Percentiles rank a stretch among this genome's conserved stretches.
phyloP scores from a whole-genome alignment of 1,140 invertebrate species.

The Potamilus streckersoni region DNA sequence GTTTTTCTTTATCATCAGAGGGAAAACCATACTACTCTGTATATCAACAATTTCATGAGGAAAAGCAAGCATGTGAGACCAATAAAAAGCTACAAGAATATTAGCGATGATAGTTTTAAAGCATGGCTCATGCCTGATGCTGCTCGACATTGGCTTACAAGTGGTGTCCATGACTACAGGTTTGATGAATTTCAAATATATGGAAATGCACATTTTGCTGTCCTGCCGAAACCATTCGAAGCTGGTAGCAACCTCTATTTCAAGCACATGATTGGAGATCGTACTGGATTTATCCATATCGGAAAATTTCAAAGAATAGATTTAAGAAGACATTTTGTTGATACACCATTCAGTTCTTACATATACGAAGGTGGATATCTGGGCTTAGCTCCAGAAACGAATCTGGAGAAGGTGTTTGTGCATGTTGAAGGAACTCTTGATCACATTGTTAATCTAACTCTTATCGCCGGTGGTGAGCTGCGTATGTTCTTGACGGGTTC shows the following conservation, averaged over 20 bases:
- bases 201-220: slow-evolving; percentile 53
- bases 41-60: slow-evolving; percentile 40
- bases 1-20: slow-evolving; percentile 49
- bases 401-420: slow-evolving; percentile 49
- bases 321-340: slow-evolving; percentile 44
- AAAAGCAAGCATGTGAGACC: slow-evolving; percentile 35
- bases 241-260: slow-evolving; percentile 46
- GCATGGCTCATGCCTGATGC: slow-evolving; percentile 53
- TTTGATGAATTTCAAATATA: slow-evolving; percentile 57
- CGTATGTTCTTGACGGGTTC: slow-evolving; percentile 49
- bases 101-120: slow-evolving; percentile 51
- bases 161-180: slow-evolving; percentile 39
- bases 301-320: slow-evolving; percentile 52
- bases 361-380: slow-evolving; percentile 51
- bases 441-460: slow-evolving; percentile 51
- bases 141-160: slow-evolving; percentile 40
- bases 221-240: slow-evolving; percentile 39
- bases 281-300: slow-evolving; percentile 49
- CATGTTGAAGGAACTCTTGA: slow-evolving; percentile 52
- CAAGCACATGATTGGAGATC: slow-evolving; percentile 55
- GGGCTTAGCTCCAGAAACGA: slow-evolving; percentile 52
- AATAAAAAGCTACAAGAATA: slow-evolving; percentile 43
- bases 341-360: slow-evolving; percentile 56
- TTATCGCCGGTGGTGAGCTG: slow-evolving; percentile 46
- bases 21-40: slow-evolving; percentile 46